These are phyloP conservation scores for Gymnarchus niloticus DNA, from an alignment of 2,113 vertebrate genomes.

Conservation along the genomic window DNA sequence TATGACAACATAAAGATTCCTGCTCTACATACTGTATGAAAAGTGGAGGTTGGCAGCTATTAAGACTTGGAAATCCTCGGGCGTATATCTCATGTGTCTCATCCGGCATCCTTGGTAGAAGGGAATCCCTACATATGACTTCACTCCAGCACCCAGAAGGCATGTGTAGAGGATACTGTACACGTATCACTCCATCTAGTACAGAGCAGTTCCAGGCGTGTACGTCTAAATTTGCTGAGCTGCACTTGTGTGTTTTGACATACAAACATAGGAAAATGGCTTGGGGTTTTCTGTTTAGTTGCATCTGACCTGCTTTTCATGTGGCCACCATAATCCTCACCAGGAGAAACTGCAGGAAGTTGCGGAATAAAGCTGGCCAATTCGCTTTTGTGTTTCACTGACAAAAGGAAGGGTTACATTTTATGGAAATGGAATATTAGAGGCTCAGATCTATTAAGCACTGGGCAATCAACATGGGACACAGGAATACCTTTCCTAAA, in stretches of 20 bases:
- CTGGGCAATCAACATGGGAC: too few species aligned
- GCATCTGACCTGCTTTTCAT: background rate
- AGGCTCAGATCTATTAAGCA: background rate
- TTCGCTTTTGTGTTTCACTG: background rate
- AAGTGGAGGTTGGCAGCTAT: background rate
- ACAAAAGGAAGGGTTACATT: background rate
- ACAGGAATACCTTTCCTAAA: background rate
- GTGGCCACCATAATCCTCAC: background rate
- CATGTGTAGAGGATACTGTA: background rate
- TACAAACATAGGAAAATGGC: too few species aligned
- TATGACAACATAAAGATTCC: background rate
- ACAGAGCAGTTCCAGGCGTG: background rate
- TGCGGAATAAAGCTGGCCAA: background rate
- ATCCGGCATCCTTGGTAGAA: too few species aligned
- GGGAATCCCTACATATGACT: background rate
- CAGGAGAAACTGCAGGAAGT: background rate
- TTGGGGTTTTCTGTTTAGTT: background rate
- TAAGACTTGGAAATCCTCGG: too few species aligned
- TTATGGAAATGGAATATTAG: background rate
- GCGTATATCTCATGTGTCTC: background rate
- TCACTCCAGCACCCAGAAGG: background rate
- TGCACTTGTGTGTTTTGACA: background rate
- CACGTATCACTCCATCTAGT: background rate
- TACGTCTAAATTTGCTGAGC: background rate
- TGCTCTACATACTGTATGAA: background rate